Conservation (phyloP, 2,888 invertebrate genomes). For the Andrena trimmerana region DNA sequence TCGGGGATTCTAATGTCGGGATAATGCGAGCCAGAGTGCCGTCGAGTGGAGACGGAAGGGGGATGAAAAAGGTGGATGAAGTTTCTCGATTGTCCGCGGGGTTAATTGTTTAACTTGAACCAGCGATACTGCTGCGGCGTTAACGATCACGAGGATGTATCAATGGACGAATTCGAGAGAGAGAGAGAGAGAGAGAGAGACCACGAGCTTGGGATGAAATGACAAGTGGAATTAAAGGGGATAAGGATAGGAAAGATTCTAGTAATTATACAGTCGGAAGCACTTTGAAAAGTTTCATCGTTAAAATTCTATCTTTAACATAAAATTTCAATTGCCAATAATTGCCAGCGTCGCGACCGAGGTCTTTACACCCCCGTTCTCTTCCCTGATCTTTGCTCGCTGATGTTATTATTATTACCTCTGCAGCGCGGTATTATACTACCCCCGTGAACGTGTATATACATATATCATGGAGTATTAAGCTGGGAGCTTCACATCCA, state of each 20-base stretch:
- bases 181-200: too few relatives aligned
- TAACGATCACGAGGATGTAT: slow-evolving; percentile 20
- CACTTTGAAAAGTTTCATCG: too few relatives aligned
- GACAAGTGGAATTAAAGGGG: too few relatives aligned
- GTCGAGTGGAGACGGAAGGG: neutral
- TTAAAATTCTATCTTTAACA: too few relatives aligned
- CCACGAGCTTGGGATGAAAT: too few relatives aligned
- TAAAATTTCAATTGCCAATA: slow-evolving; percentile 7
- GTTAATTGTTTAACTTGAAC: slow-evolving; percentile 5
- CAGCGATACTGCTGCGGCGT: neutral
- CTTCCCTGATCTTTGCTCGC: slow-evolving; percentile 33
- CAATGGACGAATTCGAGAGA: neutral
- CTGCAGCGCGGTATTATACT: slow-evolving; percentile 41
- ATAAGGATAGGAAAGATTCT: too few relatives aligned
- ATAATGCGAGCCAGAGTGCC: slow-evolving; percentile 1
- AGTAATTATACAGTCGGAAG: too few relatives aligned
- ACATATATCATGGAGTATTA: slow-evolving; percentile 41
- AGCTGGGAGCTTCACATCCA: slow-evolving; percentile 6
- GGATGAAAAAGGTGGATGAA: slow-evolving; percentile 4
- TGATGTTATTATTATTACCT: slow-evolving; percentile 41
- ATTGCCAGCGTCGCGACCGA: slow-evolving; percentile 24
- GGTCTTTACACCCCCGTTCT: slow-evolving; percentile 38
- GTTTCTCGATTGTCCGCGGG: neutral
- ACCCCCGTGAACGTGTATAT: slow-evolving; percentile 13
- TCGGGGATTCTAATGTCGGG: neutral